These are phyloP conservation scores for Lates calcarifer DNA, from an alignment of 2,113 vertebrate genomes.

Conservation along the genomic window DNA sequence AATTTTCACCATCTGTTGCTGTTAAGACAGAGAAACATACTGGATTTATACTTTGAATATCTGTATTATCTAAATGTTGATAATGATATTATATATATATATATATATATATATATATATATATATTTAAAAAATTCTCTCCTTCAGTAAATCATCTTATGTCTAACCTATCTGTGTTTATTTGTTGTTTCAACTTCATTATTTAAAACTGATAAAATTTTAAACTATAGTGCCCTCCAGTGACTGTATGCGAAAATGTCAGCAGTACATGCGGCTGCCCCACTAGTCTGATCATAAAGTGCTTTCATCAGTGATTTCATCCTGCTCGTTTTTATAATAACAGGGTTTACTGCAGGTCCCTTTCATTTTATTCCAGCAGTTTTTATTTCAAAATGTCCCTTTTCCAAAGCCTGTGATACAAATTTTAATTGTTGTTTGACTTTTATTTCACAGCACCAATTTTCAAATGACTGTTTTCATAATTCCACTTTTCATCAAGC, in stretches of 20 bases:
- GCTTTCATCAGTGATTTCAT: no score
- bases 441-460: not conserved
- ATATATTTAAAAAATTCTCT: no score
- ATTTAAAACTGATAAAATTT: not conserved
- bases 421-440: no score
- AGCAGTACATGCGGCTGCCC: no score
- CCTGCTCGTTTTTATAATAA: not conserved
- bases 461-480: not conserved
- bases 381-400: not conserved
- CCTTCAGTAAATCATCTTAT: not conserved
- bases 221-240: constrained; percentile 1
- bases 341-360: not conserved
- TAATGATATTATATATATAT: no score
- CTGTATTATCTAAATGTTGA: no score
- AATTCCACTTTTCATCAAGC: not conserved
- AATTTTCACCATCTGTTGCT: no score
- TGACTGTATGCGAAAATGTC: not conserved
- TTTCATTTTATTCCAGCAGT: not conserved
- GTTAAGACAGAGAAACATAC: no score
- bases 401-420: no score
- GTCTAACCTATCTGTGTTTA: not conserved
- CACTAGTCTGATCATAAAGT: not conserved
- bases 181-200: not conserved
- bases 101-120: no score
- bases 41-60: no score